phyloP scores from a whole-genome alignment of 2,113 vertebrate species.

The Gnathonemus echidnorhynchus region DNA sequence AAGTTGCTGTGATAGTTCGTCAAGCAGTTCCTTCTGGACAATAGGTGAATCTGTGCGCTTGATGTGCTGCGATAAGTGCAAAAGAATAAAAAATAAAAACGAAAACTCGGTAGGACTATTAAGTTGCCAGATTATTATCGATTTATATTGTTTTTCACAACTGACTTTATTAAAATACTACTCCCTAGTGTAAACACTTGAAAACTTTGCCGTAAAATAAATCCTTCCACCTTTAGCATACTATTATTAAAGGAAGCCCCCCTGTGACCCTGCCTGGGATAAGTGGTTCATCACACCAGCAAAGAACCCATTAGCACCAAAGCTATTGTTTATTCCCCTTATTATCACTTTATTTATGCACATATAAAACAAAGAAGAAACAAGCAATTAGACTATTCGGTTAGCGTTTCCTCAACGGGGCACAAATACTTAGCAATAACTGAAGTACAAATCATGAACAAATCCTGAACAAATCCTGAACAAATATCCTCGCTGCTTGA shows the following conservation, averaged over 20 bases:
- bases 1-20: constrained; percentile 51
- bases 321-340: background rate
- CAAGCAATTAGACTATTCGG: background rate
- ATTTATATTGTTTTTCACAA: background rate
- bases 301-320: background rate
- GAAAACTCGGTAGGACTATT: background rate
- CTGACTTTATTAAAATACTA: background rate
- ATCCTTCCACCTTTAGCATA: background rate
- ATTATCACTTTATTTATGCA: background rate
- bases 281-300: background rate
- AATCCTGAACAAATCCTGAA: background rate
- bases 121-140: background rate
- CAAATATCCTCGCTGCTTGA: background rate
- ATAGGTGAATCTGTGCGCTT: constrained; percentile 34
- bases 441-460: background rate
- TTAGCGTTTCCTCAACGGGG: background rate
- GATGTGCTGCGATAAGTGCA: constrained; percentile 42
- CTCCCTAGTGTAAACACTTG: background rate
- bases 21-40: constrained; percentile 44
- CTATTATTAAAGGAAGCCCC: background rate
- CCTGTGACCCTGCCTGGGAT: background rate
- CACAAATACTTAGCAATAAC: background rate
- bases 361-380: background rate
- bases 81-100: background rate
- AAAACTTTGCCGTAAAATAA: background rate